phyloP scores from a whole-genome alignment of 2,797 vertebrate species.

The Dendrocincla fuliginosa region DNA sequence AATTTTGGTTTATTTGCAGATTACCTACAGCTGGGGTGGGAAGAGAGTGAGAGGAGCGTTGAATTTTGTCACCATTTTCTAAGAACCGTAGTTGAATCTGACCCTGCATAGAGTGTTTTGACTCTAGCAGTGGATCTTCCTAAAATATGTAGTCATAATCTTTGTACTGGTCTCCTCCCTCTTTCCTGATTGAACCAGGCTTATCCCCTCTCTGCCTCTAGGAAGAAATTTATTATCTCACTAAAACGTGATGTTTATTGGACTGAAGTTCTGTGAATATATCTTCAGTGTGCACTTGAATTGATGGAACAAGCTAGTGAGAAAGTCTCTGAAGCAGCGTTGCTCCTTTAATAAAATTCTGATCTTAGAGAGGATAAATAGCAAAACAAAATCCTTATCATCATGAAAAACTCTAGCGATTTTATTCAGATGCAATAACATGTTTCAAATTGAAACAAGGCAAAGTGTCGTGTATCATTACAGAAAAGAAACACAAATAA shows the following conservation, averaged over 20 bases:
- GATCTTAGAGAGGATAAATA: conserved; percentile 31
- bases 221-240: conserved; percentile 1
- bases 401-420: neutral
- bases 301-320: neutral
- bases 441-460: conserved; percentile 22
- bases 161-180: neutral
- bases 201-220: neutral
- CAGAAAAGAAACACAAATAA: conserved; percentile 25
- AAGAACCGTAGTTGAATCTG: neutral
- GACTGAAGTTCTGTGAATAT: neutral
- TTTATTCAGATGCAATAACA: neutral
- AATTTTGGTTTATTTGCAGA: neutral
- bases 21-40: neutral
- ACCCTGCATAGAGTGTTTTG: neutral
- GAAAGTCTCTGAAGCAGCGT: neutral
- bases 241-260: neutral
- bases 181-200: neutral
- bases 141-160: neutral
- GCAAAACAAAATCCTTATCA: conserved; percentile 19
- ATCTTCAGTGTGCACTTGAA: neutral
- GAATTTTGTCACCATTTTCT: neutral
- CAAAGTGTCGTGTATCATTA: neutral
- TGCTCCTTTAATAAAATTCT: conserved; percentile 31
- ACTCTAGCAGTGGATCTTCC: neutral
- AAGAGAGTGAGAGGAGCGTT: neutral